Conservation (phyloP, 2,888 invertebrate species). For the Alloplasta piceator region DNA sequence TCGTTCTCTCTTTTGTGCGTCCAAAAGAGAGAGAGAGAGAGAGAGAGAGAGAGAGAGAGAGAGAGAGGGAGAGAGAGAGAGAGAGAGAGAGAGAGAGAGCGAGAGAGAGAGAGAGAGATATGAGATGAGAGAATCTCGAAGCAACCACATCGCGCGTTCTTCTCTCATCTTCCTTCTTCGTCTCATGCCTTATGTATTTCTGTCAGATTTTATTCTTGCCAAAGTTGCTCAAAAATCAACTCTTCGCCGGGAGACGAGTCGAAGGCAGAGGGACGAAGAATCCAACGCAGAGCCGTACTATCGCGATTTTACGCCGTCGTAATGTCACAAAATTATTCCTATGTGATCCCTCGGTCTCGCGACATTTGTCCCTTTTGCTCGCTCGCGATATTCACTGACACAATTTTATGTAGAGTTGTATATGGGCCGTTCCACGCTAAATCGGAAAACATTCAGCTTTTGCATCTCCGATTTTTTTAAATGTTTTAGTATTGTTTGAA, state of each 20-base stretch:
- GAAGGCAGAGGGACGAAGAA: not conserved
- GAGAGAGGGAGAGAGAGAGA: too few species aligned
- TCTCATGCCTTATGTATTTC: slow-evolving; percentile 70
- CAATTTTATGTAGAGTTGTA: too few species aligned
- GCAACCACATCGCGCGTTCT: not conserved
- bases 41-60: too few species aligned
- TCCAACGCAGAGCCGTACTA: slow-evolving; percentile 63
- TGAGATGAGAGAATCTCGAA: not conserved
- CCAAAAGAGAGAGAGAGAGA: too few species aligned
- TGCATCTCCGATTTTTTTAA: too few species aligned
- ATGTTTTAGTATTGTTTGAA: too few species aligned
- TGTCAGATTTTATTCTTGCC: slow-evolving; percentile 67
- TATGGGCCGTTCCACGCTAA: too few species aligned
- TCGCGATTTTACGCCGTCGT: slow-evolving; percentile 5
- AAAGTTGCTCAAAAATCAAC: slow-evolving; percentile 65
- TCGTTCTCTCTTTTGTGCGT: not conserved
- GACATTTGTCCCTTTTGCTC: slow-evolving; percentile 43
- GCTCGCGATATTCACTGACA: too few species aligned
- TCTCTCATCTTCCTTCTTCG: slow-evolving; percentile 36
- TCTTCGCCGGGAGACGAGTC: slow-evolving; percentile 33
- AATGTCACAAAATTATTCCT: not conserved
- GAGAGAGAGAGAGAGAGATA: not conserved
- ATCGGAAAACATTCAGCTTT: too few species aligned
- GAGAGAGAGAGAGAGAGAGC: too few species aligned
- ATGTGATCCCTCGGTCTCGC: not conserved